Conservation (phyloP, 2,888 invertebrate genomes). For the Archips crataeganus region DNA sequence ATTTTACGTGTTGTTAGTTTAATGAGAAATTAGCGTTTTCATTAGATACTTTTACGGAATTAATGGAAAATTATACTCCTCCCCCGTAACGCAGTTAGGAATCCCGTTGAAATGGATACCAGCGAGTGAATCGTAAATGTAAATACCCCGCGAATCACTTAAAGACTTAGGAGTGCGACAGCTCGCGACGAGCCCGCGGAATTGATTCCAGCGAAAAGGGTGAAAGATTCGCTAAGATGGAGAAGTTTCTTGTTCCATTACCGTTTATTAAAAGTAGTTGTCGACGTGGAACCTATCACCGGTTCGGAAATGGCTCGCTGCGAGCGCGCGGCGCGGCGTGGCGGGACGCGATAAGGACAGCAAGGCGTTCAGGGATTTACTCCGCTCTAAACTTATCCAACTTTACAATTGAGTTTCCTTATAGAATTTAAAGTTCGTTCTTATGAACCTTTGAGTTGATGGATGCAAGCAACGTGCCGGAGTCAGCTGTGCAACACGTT, state of each 20-base stretch:
- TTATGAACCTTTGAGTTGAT: not conserved
- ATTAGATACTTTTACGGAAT: slow-evolving; percentile 41
- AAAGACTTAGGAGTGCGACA: not conserved
- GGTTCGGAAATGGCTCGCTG: slow-evolving; percentile 10
- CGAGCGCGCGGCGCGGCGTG: not conserved
- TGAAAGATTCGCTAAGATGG: not conserved
- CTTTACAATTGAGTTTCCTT: not conserved
- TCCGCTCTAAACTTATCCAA: slow-evolving; percentile 3
- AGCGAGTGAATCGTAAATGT: slow-evolving; percentile 29
- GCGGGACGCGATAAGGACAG: not conserved
- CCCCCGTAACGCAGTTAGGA: slow-evolving; percentile 31
- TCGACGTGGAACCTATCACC: slow-evolving; percentile 25
- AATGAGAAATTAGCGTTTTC: slow-evolving; percentile 44
- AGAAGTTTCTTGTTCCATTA: slow-evolving; percentile 32
- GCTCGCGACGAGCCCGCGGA: not conserved
- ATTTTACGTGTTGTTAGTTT: slow-evolving; percentile 43
- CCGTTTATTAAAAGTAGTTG: slow-evolving; percentile 36
- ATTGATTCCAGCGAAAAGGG: slow-evolving; percentile 20
- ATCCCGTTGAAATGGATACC: slow-evolving; percentile 16
- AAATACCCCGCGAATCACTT: slow-evolving; percentile 14
- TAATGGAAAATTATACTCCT: slow-evolving; percentile 39
- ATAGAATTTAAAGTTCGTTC: not conserved
- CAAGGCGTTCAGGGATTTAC: slow-evolving; percentile 4
- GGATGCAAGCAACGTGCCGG: not conserved
- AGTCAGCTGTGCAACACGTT: too few species aligned